A percentile compares a stretch with the other conserved stretches of the same genome.
phyloP scores from a whole-genome alignment of 2,797 vertebrate genomes.

The Tachyglossus aculeatus region DNA sequence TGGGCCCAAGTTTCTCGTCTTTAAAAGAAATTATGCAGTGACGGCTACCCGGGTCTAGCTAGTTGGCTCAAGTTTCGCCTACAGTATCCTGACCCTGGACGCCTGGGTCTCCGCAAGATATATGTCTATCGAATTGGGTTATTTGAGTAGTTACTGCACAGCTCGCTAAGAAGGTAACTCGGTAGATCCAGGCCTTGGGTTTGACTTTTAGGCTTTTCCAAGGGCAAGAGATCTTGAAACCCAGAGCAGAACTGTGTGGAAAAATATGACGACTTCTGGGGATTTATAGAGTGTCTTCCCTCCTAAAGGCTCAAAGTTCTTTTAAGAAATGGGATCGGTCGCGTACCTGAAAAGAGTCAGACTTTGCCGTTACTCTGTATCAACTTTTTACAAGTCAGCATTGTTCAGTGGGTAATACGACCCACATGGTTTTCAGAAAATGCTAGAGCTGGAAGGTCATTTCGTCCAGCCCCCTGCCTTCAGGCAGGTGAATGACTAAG shows the following conservation, averaged over 20 bases:
- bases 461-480: too few species aligned
- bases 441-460: too few species aligned
- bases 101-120: conserved; percentile 29
- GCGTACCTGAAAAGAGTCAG: not conserved
- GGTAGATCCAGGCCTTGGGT: conserved; percentile 36
- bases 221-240: too few species aligned
- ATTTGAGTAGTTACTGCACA: not conserved
- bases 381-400: not conserved
- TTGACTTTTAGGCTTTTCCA: too few species aligned
- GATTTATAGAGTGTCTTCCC: not conserved
- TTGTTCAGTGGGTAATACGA: too few species aligned
- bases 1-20: conserved; percentile 21
- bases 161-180: conserved; percentile 29
- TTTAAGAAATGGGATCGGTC: not conserved
- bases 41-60: conserved; percentile 8
- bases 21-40: conserved; percentile 53
- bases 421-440: too few species aligned
- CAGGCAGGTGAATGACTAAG: too few species aligned
- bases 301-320: conserved; percentile 1
- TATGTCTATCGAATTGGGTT: conserved; percentile 1
- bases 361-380: not conserved
- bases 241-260: conserved; percentile 18
- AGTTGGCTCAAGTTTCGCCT: conserved; percentile 53
- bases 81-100: conserved; percentile 59
- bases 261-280: conserved; percentile 16